These are phyloP conservation scores for Volucella inflata DNA, from an alignment of 2,888 invertebrate species.

Conservation along the genomic window DNA sequence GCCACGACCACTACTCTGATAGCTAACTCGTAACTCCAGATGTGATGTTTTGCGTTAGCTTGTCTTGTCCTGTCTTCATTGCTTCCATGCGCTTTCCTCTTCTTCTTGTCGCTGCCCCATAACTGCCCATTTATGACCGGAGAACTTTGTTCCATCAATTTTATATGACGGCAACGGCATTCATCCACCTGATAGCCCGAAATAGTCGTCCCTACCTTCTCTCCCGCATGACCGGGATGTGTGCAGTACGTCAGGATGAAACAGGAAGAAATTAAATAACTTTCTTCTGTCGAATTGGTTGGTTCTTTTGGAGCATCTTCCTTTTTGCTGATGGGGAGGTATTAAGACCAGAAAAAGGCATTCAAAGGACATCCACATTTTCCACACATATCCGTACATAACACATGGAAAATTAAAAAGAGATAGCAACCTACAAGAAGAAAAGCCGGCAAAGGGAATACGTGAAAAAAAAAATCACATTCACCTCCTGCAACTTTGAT, in stretches of 20 bases:
- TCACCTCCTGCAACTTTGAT: slow-evolving; percentile 63
- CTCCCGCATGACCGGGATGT: slow-evolving; percentile 6
- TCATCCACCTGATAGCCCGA: slow-evolving; percentile 58
- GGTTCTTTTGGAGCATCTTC: neutral
- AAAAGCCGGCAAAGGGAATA: too few species aligned
- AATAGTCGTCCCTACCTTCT: slow-evolving; percentile 21
- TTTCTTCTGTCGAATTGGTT: slow-evolving; percentile 39
- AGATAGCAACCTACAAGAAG: slow-evolving; percentile 38
- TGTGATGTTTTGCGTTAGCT: neutral
- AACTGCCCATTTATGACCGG: slow-evolving; percentile 58
- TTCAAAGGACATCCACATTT: slow-evolving; percentile 29
- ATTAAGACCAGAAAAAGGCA: slow-evolving; percentile 37
- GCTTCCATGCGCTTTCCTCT: neutral
- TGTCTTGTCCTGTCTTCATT: neutral
- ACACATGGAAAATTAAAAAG: slow-evolving; percentile 24
- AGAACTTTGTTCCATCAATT: slow-evolving; percentile 69
- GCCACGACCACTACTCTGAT: too few species aligned
- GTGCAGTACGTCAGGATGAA: slow-evolving; percentile 42
- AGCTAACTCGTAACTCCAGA: neutral
- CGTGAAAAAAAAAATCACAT: slow-evolving; percentile 7
- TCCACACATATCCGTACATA: slow-evolving; percentile 1
- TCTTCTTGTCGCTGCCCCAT: slow-evolving; percentile 26
- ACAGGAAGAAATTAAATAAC: slow-evolving; percentile 61
- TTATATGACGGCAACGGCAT: slow-evolving; percentile 56
- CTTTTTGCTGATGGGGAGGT: neutral